Percentiles rank a stretch among this genome's conserved stretches.
phyloP scores from a whole-genome alignment of 2,888 invertebrate species.

The Amaurobius ferox region DNA sequence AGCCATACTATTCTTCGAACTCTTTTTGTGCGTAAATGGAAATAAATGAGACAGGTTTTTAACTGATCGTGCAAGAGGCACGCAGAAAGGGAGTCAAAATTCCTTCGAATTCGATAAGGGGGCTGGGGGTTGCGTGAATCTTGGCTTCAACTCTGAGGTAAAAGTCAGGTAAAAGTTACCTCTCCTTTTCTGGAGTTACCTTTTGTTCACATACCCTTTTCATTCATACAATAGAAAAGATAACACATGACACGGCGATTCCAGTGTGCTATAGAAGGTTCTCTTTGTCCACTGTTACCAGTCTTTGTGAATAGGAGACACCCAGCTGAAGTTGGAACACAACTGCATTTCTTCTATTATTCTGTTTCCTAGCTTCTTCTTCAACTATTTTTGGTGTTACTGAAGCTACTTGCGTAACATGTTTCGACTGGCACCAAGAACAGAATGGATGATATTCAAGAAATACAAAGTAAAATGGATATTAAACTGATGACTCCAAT shows the following conservation, averaged over 20 bases:
- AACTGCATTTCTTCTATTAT: not conserved
- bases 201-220: conserved; percentile 39
- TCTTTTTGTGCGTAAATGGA: not conserved
- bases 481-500: no score
- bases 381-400: not conserved
- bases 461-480: no score
- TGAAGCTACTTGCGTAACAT: not conserved
- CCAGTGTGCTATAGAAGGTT: not conserved
- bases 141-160: conserved; percentile 17
- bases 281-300: conserved; percentile 32
- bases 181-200: conserved; percentile 30
- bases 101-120: conserved; percentile 25
- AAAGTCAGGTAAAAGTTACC: conserved; percentile 40
- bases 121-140: conserved; percentile 44
- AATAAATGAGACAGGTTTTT: no score
- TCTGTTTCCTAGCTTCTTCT: not conserved
- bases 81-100: not conserved
- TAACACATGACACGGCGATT: conserved; percentile 40
- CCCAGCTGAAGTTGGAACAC: conserved; percentile 37
- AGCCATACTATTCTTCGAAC: not conserved
- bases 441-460: no score
- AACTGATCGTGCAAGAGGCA: no score
- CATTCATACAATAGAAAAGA: conserved; percentile 37
- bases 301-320: conserved; percentile 25
- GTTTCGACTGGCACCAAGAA: not conserved